Conservation (phyloP, 1,140 invertebrate genomes). For the Oncopeltus fasciatus region DNA sequence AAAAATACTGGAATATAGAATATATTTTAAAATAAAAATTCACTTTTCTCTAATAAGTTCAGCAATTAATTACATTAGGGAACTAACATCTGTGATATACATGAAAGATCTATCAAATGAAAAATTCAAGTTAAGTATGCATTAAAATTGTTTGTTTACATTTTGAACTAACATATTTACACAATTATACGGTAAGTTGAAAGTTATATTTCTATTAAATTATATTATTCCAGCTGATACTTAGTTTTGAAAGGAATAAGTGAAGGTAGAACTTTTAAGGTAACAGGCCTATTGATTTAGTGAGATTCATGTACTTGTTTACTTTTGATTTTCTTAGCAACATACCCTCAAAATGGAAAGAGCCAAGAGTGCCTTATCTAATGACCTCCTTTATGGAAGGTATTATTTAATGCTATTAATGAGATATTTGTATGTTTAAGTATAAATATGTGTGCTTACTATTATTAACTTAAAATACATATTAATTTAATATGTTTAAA, state of each 20-base stretch:
- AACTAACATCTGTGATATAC: not conserved
- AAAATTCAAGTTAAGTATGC: not conserved
- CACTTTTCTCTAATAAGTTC: not conserved
- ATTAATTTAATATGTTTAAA: no score
- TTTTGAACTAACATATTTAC: not conserved
- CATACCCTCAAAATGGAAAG: constrained; percentile 14
- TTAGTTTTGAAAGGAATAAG: not conserved
- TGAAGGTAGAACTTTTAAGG: not conserved
- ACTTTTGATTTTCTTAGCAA: not conserved
- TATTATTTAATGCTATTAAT: constrained; percentile 1
- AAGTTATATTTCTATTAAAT: not conserved
- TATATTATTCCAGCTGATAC: not conserved
- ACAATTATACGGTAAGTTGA: not conserved
- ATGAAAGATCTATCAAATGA: not conserved
- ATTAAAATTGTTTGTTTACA: not conserved
- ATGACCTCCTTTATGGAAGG: constrained; percentile 20
- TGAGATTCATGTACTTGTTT: not conserved
- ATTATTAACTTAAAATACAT: no score
- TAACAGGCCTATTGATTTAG: constrained; percentile 6
- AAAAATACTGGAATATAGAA: no score
- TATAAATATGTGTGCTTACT: no score
- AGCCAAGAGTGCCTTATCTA: constrained; percentile 17
- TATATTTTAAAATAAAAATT: not conserved
- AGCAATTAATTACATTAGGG: not conserved
- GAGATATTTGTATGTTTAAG: no score